Percentiles rank a stretch among this genome's conserved stretches.
Conservation (phyloP, 2,888 invertebrate genomes). For the Nudaria mundana region DNA sequence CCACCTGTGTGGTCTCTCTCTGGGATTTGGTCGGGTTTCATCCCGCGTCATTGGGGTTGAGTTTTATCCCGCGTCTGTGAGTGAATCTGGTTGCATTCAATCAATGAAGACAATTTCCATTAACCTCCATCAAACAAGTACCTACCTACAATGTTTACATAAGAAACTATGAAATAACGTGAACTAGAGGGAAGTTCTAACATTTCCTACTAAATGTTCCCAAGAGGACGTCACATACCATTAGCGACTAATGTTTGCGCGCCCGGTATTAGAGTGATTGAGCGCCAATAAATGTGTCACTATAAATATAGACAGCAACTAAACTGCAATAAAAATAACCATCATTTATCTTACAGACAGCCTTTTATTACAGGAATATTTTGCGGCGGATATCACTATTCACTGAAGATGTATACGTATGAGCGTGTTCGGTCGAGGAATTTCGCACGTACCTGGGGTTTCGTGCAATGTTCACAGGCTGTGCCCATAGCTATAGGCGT, state of each 20-base stretch:
- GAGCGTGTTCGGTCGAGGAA: slow-evolving; percentile 92
- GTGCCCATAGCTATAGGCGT: slow-evolving; percentile 92
- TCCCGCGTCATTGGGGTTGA: no score
- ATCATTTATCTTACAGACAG: not conserved
- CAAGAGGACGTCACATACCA: not conserved
- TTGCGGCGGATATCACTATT: slow-evolving; percentile 93
- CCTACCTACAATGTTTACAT: no score
- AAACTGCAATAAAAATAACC: not conserved
- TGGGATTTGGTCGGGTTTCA: no score
- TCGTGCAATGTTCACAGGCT: slow-evolving; percentile 92
- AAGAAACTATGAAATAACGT: no score
- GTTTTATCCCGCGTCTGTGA: no score
- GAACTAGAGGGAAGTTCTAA: no score
- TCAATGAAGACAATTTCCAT: no score
- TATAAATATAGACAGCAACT: not conserved
- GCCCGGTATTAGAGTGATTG: not conserved
- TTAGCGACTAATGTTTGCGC: not conserved
- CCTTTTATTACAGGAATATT: slow-evolving; percentile 84
- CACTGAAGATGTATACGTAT: slow-evolving; percentile 94
- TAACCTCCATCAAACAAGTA: no score
- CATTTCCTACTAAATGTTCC: no score
- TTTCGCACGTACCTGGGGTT: slow-evolving; percentile 94
- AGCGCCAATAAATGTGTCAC: not conserved
- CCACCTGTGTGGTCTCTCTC: no score
- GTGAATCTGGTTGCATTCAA: no score